Percentiles rank a stretch among this genome's conserved stretches.
phyloP scores from a whole-genome alignment of 2,888 invertebrate genomes.

The Eustalomyia histrio region DNA sequence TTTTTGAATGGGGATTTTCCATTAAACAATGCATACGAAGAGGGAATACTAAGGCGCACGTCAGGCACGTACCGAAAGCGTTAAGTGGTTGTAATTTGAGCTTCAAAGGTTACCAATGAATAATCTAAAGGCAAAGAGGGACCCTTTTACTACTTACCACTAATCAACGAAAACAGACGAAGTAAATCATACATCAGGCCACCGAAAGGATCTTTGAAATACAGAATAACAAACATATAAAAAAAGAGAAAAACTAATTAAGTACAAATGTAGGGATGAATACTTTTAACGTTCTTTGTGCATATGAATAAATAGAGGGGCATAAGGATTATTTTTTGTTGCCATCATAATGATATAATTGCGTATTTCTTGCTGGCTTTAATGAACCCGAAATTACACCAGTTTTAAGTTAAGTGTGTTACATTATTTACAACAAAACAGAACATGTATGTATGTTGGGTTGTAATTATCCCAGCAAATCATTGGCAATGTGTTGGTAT shows the following conservation, averaged over 20 bases:
- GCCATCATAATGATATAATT: conserved; percentile 9
- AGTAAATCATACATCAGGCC: conserved; percentile 9
- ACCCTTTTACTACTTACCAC: conserved; percentile 6
- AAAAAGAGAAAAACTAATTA: conserved; percentile 32
- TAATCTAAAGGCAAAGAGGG: conserved; percentile 35
- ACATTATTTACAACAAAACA: not conserved
- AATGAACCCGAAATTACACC: conserved; percentile 36
- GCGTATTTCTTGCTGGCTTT: conserved; percentile 10
- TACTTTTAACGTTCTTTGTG: not conserved
- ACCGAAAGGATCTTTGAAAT: conserved; percentile 11
- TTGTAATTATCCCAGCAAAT: too few species aligned
- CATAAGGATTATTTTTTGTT: conserved; percentile 29
- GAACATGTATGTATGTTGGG: not conserved
- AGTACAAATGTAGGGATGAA: conserved; percentile 53
- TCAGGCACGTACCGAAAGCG: conserved; percentile 71
- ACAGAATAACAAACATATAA: conserved; percentile 16
- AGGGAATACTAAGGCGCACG: conserved; percentile 68
- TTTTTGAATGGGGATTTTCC: conserved; percentile 38
- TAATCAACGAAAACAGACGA: conserved; percentile 1
- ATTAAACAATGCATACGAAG: conserved; percentile 9
- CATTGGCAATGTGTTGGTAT: too few species aligned
- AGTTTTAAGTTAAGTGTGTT: not conserved
- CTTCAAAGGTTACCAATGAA: conserved; percentile 38
- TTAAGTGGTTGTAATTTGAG: conserved; percentile 66
- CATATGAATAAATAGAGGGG: conserved; percentile 27